Percentiles rank a stretch among this genome's conserved stretches.
phyloP scores from a whole-genome alignment of 2,113 vertebrate species.

The Theristicus caerulescens region DNA sequence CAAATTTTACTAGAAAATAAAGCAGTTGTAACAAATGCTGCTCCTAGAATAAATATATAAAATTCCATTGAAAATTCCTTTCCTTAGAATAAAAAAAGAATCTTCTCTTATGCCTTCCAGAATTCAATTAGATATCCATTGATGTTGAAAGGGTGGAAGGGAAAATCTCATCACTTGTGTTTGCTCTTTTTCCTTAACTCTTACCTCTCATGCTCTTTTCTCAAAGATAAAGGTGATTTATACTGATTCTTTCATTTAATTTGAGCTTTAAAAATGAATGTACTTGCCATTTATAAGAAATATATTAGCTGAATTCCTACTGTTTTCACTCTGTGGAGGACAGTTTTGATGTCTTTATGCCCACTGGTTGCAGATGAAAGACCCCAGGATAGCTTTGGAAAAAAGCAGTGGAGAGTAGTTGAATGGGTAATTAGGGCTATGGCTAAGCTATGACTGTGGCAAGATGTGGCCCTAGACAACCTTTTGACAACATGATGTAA shows the following conservation, averaged over 20 bases:
- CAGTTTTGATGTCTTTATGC: not conserved
- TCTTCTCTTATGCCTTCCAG: not conserved
- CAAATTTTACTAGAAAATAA: constrained; percentile 7
- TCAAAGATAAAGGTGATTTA: not conserved
- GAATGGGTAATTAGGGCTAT: not conserved
- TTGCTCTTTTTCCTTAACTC: constrained; percentile 41
- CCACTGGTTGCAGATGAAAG: not conserved
- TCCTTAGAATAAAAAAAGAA: not conserved
- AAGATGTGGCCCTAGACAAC: not conserved
- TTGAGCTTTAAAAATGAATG: not conserved
- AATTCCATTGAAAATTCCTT: constrained; percentile 3
- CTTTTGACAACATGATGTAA: not conserved
- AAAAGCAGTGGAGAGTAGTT: not conserved
- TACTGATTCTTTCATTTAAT: not conserved
- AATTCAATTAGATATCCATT: constrained; percentile 46
- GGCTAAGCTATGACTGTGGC: not conserved
- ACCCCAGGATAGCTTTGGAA: not conserved
- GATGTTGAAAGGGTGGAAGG: not conserved
- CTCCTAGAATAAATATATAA: constrained; percentile 15
- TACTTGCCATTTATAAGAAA: not conserved
- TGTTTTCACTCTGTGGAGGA: not conserved
- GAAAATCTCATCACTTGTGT: constrained; percentile 2
- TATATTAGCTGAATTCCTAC: not conserved
- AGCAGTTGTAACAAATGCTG: not conserved
- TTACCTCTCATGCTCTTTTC: not conserved